Percentiles rank a stretch among this genome's conserved stretches.
These are phyloP conservation scores for Busseola fusca DNA, from an alignment of 2,888 invertebrate species.

Conservation along the genomic window DNA sequence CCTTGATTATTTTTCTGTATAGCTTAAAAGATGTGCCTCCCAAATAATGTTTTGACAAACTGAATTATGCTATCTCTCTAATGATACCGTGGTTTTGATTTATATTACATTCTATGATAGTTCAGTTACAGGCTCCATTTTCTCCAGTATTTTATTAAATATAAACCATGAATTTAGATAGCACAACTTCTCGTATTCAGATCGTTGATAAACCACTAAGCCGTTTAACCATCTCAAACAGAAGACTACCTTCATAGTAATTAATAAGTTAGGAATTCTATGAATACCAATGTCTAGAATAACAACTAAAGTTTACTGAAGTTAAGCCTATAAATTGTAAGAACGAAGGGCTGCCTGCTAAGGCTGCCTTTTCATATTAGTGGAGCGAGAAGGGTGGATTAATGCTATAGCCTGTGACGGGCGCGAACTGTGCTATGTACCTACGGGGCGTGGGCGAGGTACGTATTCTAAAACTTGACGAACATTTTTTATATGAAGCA, in stretches of 20 bases:
- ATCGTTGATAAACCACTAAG: background rate
- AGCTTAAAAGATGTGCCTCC: background rate
- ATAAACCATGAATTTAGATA: background rate
- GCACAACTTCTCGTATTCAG: background rate
- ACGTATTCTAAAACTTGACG: background rate
- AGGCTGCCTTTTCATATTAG: background rate
- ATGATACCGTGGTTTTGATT: background rate
- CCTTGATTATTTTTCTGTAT: background rate
- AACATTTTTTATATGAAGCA: background rate
- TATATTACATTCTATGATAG: background rate
- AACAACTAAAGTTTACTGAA: background rate
- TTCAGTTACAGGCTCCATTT: too few relatives aligned
- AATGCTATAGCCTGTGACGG: background rate
- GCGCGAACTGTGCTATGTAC: background rate
- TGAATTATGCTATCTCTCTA: too few relatives aligned
- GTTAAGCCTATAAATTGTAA: background rate
- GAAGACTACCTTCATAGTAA: background rate
- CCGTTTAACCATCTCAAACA: slow-evolving; percentile 1
- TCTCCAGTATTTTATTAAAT: background rate
- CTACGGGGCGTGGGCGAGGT: background rate
- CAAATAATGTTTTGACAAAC: background rate
- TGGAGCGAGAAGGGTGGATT: background rate
- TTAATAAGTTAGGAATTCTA: slow-evolving; percentile 29
- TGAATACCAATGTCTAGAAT: slow-evolving; percentile 19
- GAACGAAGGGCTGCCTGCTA: background rate